Evolutionary conservation across 2,888 invertebrate species (phyloP).

Genomic region (Hesperia comma): DNA sequence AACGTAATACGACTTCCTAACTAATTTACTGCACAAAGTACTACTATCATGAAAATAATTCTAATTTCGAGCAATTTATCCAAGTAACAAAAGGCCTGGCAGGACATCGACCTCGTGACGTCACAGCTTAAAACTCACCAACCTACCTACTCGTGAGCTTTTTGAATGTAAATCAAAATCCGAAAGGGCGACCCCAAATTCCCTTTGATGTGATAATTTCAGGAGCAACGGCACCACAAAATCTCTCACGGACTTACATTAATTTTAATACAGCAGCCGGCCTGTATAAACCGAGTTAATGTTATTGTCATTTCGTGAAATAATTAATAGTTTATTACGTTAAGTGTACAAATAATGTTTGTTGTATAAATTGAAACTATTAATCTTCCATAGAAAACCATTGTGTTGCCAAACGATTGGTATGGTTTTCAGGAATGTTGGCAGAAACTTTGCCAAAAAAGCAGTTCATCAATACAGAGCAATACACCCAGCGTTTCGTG

Average conservation of each 20-base stretch:
- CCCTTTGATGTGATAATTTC: conserved; percentile 79
- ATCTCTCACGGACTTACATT: conserved; percentile 59
- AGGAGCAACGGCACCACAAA: conserved; percentile 58
- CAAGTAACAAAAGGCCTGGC: conserved; percentile 26
- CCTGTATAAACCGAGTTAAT: conserved; percentile 18
- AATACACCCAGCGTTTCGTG: too few species aligned
- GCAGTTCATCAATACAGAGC: too few species aligned
- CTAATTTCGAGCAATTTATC: conserved; percentile 29
- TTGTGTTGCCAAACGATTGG: too few species aligned
- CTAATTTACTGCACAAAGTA: conserved; percentile 34
- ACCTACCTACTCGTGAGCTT: conserved; percentile 47
- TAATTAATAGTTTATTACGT: neutral
- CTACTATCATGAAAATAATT: conserved; percentile 25
- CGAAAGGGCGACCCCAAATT: conserved; percentile 66
- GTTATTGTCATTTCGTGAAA: neutral
- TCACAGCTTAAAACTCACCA: conserved; percentile 52
- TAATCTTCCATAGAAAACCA: too few species aligned
- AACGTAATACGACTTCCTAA: conserved; percentile 32
- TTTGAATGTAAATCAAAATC: conserved; percentile 79
- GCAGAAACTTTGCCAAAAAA: too few species aligned
- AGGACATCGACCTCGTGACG: conserved; percentile 40
- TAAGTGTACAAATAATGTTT: too few species aligned
- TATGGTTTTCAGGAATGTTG: too few species aligned
- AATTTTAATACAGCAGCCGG: conserved; percentile 40
- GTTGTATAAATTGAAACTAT: too few species aligned